Evolutionary conservation across 2,113 vertebrate species (phyloP).

Genomic region (Alosa alosa): DNA sequence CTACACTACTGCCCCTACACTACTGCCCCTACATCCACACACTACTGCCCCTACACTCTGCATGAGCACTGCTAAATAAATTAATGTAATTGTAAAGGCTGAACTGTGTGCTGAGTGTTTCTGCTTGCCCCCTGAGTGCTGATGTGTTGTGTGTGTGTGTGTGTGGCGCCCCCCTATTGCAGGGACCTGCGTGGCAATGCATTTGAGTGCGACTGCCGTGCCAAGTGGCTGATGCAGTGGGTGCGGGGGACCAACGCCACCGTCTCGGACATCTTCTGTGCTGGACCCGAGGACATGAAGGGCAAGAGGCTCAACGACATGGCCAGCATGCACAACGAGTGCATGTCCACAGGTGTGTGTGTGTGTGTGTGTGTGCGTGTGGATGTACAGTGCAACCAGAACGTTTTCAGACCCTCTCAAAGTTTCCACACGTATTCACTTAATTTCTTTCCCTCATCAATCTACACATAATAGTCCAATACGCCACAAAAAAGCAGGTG

Average conservation of each 20-base stretch:
- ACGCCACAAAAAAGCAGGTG: too few species aligned
- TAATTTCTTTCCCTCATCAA: too few species aligned
- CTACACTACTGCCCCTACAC: too few species aligned
- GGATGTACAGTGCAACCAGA: too few species aligned
- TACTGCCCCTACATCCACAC: not conserved
- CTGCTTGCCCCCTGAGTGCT: not conserved
- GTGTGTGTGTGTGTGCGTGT: not conserved
- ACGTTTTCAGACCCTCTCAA: too few species aligned
- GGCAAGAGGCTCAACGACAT: constrained; percentile 93
- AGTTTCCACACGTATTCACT: too few species aligned
- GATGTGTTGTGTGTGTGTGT: not conserved
- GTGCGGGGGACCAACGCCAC: constrained; percentile 96
- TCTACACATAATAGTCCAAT: too few species aligned
- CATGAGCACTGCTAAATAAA: too few species aligned
- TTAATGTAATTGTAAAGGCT: not conserved
- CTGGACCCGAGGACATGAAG: constrained; percentile 88
- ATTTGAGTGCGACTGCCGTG: constrained; percentile 95
- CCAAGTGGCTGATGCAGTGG: constrained; percentile 97
- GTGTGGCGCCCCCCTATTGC: not conserved
- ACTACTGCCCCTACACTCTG: too few species aligned
- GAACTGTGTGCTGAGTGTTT: not conserved
- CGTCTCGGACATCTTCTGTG: constrained; percentile 89
- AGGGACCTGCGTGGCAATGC: constrained; percentile 96
- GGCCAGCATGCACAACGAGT: constrained; percentile 87
- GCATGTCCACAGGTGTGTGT: constrained; percentile 82